A percentile compares a stretch with the other conserved stretches of the same genome.
phyloP scores from a whole-genome alignment of 2,113 vertebrate genomes.

The Rhinolophus sinicus region DNA sequence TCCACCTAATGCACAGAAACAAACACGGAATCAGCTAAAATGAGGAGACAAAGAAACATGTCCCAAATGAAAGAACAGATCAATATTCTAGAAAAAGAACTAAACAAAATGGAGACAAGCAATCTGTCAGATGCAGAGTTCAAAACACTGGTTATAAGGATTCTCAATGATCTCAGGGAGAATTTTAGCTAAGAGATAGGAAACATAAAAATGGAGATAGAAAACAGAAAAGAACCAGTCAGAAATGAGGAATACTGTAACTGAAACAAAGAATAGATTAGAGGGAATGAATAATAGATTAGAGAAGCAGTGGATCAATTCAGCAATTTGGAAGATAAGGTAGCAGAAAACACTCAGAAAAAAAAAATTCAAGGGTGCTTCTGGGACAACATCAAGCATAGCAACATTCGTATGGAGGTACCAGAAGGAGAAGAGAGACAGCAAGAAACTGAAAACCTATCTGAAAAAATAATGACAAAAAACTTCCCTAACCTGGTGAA shows the following conservation, averaged over 20 bases:
- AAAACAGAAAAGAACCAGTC: not conserved
- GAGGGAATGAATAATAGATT: not conserved
- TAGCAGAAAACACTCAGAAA: no score
- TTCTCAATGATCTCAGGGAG: not conserved
- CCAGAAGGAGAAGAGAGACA: no score
- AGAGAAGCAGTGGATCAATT: not conserved
- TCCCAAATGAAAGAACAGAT: not conserved
- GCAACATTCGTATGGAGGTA: no score
- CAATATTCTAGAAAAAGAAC: not conserved
- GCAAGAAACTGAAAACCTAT: no score
- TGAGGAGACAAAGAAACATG: not conserved
- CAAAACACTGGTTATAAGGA: not conserved
- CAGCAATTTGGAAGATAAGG: not conserved
- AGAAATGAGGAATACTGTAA: not conserved
- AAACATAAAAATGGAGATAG: not conserved
- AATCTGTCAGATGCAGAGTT: not conserved
- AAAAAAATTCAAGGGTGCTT: no score
- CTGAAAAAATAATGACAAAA: no score
- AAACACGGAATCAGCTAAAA: not conserved
- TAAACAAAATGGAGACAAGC: not conserved
- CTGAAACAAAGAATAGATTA: not conserved
- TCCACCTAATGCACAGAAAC: not conserved
- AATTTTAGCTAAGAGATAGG: not conserved
- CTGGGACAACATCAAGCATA: no score
- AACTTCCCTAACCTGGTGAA: no score